Evolutionary conservation across 2,113 vertebrate species (phyloP).

Genomic region (Camarhynchus parvulus): DNA sequence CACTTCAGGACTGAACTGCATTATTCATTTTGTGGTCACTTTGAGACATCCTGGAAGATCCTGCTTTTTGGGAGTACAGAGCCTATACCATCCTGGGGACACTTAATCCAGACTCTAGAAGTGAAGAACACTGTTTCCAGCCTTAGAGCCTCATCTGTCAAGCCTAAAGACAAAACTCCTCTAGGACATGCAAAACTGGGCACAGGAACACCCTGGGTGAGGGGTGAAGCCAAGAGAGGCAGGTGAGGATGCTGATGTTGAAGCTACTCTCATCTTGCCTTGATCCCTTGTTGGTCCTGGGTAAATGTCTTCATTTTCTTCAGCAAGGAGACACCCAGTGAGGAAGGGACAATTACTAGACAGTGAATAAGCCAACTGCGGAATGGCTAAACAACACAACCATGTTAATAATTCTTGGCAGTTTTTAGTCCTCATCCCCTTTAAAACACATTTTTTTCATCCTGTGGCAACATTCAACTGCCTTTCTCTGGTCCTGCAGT

Average conservation of each 20-base stretch:
- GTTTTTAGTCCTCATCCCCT: constrained; percentile 6
- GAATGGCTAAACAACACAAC: not conserved
- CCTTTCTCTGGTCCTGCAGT: not conserved
- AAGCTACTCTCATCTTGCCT: not conserved
- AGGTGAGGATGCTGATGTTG: not conserved
- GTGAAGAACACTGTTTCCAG: not conserved
- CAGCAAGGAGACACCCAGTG: not conserved
- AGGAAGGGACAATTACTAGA: not conserved
- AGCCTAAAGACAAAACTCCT: not conserved
- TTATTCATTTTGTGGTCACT: not conserved
- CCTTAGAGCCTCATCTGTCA: not conserved
- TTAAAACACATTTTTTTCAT: not conserved
- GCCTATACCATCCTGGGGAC: not conserved
- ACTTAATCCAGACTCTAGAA: not conserved
- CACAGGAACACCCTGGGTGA: not conserved
- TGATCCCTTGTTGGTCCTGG: not conserved
- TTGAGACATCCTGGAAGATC: not conserved
- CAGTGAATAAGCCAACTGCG: not conserved
- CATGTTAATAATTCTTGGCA: not conserved
- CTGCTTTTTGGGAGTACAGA: not conserved
- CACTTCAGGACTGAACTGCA: not conserved
- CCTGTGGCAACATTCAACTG: not conserved
- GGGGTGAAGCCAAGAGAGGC: not conserved
- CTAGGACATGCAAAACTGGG: not conserved
- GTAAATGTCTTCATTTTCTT: not conserved